A percentile compares a stretch with the other conserved stretches of the same genome.
Conservation (phyloP, 2,888 invertebrate species). For the Polydrusus tereticollis region DNA sequence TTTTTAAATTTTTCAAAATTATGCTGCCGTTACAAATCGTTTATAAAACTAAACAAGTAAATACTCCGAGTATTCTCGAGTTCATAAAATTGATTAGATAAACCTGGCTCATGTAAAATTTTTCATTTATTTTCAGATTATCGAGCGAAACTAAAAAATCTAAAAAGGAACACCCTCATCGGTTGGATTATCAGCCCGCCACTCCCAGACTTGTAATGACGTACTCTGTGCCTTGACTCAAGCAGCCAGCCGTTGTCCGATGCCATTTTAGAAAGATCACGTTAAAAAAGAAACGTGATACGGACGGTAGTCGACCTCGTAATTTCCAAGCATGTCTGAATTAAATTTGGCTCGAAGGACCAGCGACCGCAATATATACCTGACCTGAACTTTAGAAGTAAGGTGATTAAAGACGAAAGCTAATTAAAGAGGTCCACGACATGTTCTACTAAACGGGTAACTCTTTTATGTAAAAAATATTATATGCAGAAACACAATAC, state of each 20-base stretch:
- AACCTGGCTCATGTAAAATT: too few species aligned
- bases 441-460: too few species aligned
- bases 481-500: too few species aligned
- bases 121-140: conserved; percentile 1
- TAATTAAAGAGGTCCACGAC: too few species aligned
- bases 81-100: too few species aligned
- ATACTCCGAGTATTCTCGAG: too few species aligned
- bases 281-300: conserved; percentile 11
- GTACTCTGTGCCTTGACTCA: background rate
- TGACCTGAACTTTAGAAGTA: background rate
- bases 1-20: too few species aligned
- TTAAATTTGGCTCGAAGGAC: background rate
- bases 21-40: too few species aligned
- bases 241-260: conserved; percentile 11
- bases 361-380: background rate
- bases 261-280: conserved; percentile 12
- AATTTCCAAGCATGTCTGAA: conserved; percentile 5
- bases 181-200: background rate
- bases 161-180: background rate
- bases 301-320: conserved; percentile 9
- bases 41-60: too few species aligned
- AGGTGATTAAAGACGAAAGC: background rate
- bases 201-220: background rate
- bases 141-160: background rate
- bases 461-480: too few species aligned